phyloP scores from a whole-genome alignment of 1,140 invertebrate genomes.

The Ctenoplectra terminalis region DNA sequence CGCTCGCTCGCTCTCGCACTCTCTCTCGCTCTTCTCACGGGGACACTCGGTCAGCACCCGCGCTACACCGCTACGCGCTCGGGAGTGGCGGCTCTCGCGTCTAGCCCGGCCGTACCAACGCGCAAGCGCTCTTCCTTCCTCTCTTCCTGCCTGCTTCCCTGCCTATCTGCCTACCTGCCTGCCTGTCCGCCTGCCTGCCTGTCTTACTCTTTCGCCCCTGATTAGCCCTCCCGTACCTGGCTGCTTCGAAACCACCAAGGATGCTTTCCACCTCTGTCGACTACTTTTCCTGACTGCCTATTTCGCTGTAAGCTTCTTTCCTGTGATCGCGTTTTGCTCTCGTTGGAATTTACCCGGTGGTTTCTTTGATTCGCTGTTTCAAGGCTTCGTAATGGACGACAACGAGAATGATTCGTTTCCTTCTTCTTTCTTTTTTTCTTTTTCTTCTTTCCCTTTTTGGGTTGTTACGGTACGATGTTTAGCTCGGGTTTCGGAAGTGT shows the following conservation, averaged over 20 bases:
- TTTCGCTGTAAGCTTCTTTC: slow-evolving; percentile 10
- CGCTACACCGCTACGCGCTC: slow-evolving; percentile 81
- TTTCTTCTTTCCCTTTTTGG: neutral
- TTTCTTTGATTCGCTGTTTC: neutral
- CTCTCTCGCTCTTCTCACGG: slow-evolving; percentile 70
- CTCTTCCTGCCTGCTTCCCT: slow-evolving; percentile 58
- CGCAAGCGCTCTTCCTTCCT: slow-evolving; percentile 75
- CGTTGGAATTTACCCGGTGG: neutral
- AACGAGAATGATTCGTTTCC: neutral
- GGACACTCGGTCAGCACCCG: slow-evolving; percentile 80
- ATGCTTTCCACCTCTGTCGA: slow-evolving; percentile 23
- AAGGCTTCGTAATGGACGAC: neutral
- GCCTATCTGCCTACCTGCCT: slow-evolving; percentile 47
- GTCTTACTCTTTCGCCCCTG: slow-evolving; percentile 38
- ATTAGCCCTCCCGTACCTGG: slow-evolving; percentile 44
- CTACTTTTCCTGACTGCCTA: slow-evolving; percentile 4
- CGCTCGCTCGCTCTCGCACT: slow-evolving; percentile 42
- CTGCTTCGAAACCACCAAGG: slow-evolving; percentile 35
- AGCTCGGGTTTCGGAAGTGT: neutral
- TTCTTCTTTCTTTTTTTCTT: neutral
- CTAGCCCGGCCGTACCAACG: slow-evolving; percentile 77
- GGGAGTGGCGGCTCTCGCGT: slow-evolving; percentile 82
- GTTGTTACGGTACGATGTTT: neutral
- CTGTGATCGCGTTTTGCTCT: neutral
- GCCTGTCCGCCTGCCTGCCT: slow-evolving; percentile 49